Base-by-base conservation (phyloP, 2,113 vertebrate genomes). In the Ciconia boyciana region DNA sequence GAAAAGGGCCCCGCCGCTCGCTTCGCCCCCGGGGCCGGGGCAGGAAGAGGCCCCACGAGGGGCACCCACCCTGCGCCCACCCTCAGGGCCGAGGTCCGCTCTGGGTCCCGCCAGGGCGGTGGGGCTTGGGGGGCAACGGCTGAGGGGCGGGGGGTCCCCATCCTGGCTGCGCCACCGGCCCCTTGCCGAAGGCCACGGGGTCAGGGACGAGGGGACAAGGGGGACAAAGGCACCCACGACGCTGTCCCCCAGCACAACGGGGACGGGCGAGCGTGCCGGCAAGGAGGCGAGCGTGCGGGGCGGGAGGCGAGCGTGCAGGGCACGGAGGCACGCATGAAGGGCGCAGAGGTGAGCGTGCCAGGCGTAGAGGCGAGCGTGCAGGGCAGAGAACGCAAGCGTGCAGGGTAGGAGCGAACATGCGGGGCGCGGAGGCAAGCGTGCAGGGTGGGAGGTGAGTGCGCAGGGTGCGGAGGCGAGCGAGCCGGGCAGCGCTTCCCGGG, bases 261-360 rank as follows among this genome's bases (percentile, higher is more conserved):
- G 78, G 74, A 76, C 3, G 4, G 46, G 29, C 1, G 64, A 58
- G 79, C 32, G 20, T 3, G 28, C 17, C 3, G 13, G 57, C 20
- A 5, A 9, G 7, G 14, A 16, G 7, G 12, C 2, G n/a, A 31
- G 7, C 0, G n/a, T 5, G 48, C 4, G 2, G 17, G 54, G 46
- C 5, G 36, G 65, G 51, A 29, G 31, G 55, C 31, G 31, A 22
- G 76, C 21, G 22, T 10, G 70, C 20, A 4, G 39, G 39, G 55
- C 3, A 22, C 3, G 14, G 61, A 29, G 31, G 55, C 31, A 18
- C 15, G 76, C 22, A 19, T 8, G 71, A 6, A 31, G 29, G 54
- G 54, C 11, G 11, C 54, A 4, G 54, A 11, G 54, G 3, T 1
- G 49, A 28, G 32, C 6, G 16, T 3, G 75, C 10, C 9, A 0